phyloP scores from a whole-genome alignment of 2,888 invertebrate species.

The Iphiclides podalirius region DNA sequence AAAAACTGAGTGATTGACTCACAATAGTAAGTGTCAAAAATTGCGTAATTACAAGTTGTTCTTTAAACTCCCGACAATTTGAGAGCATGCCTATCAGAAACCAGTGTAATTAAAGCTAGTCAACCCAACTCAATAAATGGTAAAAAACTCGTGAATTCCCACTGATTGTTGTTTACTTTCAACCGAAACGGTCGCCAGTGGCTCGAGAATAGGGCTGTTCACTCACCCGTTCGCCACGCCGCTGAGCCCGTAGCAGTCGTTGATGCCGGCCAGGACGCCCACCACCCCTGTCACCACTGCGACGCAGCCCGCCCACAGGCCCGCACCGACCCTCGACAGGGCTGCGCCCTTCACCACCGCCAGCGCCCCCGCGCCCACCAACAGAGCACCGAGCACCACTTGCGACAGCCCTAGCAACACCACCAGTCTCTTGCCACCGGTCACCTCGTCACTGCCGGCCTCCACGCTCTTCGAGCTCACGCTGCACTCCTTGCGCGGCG shows the following conservation, averaged over 20 bases:
- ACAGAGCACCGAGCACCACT: conserved; percentile 81
- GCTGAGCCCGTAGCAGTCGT: conserved; percentile 74
- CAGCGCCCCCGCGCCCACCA: conserved; percentile 82
- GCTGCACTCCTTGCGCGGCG: conserved; percentile 48
- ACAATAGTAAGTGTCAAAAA: too few species aligned
- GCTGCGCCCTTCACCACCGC: conserved; percentile 82
- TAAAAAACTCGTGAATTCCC: too few species aligned
- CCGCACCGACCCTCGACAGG: conserved; percentile 80
- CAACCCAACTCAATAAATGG: too few species aligned
- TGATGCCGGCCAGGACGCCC: conserved; percentile 82
- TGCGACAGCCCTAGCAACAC: conserved; percentile 81
- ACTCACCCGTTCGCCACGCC: conserved; percentile 53
- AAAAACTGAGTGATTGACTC: too few species aligned
- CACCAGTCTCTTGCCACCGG: conserved; percentile 52
- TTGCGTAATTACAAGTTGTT: too few species aligned
- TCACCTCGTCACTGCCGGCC: conserved; percentile 52
- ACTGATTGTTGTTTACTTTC: too few species aligned
- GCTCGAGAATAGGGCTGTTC: background rate
- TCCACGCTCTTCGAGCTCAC: conserved; percentile 67
- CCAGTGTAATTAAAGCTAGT: too few species aligned
- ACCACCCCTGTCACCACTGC: conserved; percentile 82
- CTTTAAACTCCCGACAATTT: too few species aligned
- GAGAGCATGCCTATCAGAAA: too few species aligned
- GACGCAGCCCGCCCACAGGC: conserved; percentile 84
- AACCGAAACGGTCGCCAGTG: too few species aligned